Evolutionary conservation across 1,140 invertebrate genomes (phyloP), one percentile per base, ranked within the genome.

Genomic region (Drosophila albomicans): DNA sequence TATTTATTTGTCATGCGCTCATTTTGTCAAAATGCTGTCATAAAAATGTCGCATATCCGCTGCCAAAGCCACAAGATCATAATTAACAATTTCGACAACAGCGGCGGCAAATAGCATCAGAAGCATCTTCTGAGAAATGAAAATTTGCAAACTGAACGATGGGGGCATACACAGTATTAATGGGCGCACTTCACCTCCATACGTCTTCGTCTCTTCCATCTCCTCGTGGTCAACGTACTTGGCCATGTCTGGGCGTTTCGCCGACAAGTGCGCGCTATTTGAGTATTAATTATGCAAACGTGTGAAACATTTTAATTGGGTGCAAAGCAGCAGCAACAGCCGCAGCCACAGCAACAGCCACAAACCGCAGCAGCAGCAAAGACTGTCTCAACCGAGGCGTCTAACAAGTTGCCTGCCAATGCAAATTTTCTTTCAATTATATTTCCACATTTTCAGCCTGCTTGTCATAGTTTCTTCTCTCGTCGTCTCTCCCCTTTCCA

Each of bases 251-350:
- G 52, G 28, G 61, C 72, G 38, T 63, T 70, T 49, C 67, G 79
- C 54, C 78, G 82, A 79, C 85, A 89, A 89, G 81, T 89, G 71
- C 75, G 64, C 68, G 74, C 76, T 82, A 87, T 91, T 91, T 80
- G 87, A 75, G 78, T 81, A 90, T 91, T 90, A 91, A 90, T 90
- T 91, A 90, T 91, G 86, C 74, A 75, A 91, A 90, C 73, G 86
- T 90, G 86, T 87, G 87, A 90, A 90, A 89, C 86, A 90, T 90
- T 90, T 90, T 90, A 90, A 90, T 91, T 90, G 86, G 86, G 87
- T 90, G 85, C 70, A 89, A 89, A 82, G 75, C 81, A 65, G 73
- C 56, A 46, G 63, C 68, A 59, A 45, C 13, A 46, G 11, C 45
- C 3, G 57, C 46, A 16, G 25, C 57, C 20, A 11, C 30, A 15